A percentile compares a stretch with the other conserved stretches of the same genome.
Evolutionary conservation across 1,140 invertebrate genomes (phyloP).

Genomic region (Alviniconcha marisindica): DNA sequence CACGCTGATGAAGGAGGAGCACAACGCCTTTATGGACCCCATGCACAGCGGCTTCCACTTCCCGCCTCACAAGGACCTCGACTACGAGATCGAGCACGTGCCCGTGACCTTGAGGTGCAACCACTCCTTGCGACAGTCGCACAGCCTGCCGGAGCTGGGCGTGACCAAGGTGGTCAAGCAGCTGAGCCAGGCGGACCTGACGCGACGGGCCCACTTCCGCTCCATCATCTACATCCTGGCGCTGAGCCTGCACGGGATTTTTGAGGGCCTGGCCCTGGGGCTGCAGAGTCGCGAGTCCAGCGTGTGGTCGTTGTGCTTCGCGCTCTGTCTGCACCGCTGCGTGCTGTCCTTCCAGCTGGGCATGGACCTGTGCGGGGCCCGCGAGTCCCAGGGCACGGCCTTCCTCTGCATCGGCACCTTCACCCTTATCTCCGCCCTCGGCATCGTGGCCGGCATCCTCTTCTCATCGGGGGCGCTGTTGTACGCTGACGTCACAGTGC

Average conservation of each 20-base stretch:
- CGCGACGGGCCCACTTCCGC: slow-evolving; percentile 59
- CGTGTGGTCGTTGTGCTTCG: slow-evolving; percentile 69
- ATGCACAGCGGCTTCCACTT: neutral
- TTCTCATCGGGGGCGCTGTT: slow-evolving; percentile 74
- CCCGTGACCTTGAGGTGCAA: slow-evolving; percentile 31
- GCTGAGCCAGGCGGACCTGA: slow-evolving; percentile 59
- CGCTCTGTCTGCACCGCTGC: slow-evolving; percentile 64
- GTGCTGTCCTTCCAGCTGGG: slow-evolving; percentile 68
- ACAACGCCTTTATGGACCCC: slow-evolving; percentile 25
- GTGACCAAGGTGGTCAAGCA: slow-evolving; percentile 67
- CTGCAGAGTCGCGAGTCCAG: slow-evolving; percentile 79
- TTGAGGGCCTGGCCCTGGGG: slow-evolving; percentile 92
- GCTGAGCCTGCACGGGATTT: slow-evolving; percentile 92
- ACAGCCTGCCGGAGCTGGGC: slow-evolving; percentile 60
- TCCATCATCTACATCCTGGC: slow-evolving; percentile 85
- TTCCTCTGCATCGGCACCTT: slow-evolving; percentile 76
- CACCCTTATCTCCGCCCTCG: slow-evolving; percentile 83
- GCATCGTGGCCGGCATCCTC: slow-evolving; percentile 80
- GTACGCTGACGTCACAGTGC: slow-evolving; percentile 71
- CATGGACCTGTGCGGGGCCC: slow-evolving; percentile 69
- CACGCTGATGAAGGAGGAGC: slow-evolving; percentile 33
- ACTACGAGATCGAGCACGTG: slow-evolving; percentile 28
- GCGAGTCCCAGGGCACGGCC: slow-evolving; percentile 79
- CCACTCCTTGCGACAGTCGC: slow-evolving; percentile 51
- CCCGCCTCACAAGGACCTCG: slow-evolving; percentile 12